These are phyloP conservation scores for Microplitis mediator DNA, from an alignment of 1,140 invertebrate genomes.

Conservation along the genomic window DNA sequence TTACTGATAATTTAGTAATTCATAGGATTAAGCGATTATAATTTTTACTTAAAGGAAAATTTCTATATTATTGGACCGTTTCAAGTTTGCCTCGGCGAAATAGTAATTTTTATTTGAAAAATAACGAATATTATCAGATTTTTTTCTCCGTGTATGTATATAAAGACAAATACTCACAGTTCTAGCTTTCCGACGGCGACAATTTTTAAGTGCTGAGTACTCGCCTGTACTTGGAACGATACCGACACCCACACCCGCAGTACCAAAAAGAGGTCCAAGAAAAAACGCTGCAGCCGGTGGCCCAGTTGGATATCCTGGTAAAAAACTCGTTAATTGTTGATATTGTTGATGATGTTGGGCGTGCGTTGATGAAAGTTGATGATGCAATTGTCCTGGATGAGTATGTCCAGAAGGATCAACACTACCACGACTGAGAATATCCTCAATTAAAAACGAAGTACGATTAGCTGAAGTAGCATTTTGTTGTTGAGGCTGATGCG, in stretches of 20 bases:
- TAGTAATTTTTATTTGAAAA: no score
- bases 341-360: conserved; percentile 55
- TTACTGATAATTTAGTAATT: no score
- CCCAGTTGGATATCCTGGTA: conserved; percentile 61
- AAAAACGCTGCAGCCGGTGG: conserved; percentile 62
- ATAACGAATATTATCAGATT: no score
- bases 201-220: conserved; percentile 78
- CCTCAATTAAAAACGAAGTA: conserved; percentile 80
- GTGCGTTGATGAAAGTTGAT: conserved; percentile 42
- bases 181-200: conserved; percentile 88
- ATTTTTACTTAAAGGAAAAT: no score
- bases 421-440: conserved; percentile 75
- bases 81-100: no score
- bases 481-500: conserved; percentile 52
- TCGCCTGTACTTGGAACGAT: conserved; percentile 55
- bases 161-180: conserved; percentile 69
- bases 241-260: conserved; percentile 54
- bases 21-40: no score
- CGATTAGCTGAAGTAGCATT: conserved; percentile 53
- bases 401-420: conserved; percentile 49
- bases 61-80: no score
- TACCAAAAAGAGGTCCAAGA: conserved; percentile 51
- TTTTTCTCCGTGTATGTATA: no score
- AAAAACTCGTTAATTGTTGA: conserved; percentile 58
- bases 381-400: conserved; percentile 47